Evolutionary conservation across 1,140 invertebrate genomes (phyloP), one percentile per base, ranked within the genome.

Genomic region (Calosoma granatense): DNA sequence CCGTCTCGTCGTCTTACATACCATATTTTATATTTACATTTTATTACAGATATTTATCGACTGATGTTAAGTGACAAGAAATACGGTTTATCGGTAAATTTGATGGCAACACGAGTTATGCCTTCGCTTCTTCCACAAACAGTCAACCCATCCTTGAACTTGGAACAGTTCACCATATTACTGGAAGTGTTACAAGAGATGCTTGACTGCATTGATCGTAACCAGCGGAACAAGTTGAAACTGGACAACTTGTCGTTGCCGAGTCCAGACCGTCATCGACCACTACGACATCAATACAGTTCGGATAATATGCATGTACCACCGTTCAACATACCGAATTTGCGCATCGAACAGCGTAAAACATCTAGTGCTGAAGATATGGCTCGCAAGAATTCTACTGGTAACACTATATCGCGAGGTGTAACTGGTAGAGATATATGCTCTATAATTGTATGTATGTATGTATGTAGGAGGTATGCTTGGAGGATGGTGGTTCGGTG

Each of bases 31-130:
- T n/a, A 36, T 36, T 36, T 36, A 6, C 26, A 36, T 55, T 55
- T 15, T 23, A 55, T 76, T 74, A 26, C 74, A 98, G 94, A 87
- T 74, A 92, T 97, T 70, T 97, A 97, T 76, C 87, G 88, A 65
- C 76, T 91, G 63, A 88, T 97, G 85, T 76, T 97, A 59, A 83
- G 83, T 65, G 93, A 97, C 70, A 93, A 92, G 70, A 90, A 88
- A 66, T 97, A 93, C 72, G 94, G 92, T 12, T 75, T 97, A 41
- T 90, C 88, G 1, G 86, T 95, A 11, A 94, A 91, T 70, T 78
- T 95, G 61, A 88, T 97, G 83, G 94, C 94, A 0, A 95, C 90
- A 0, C 84, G 90, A 67, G 91, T 97, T 23, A 92, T 98, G 81
- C 95, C 94, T 0, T 82, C 88, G 6, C 75, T 97, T 4, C 83